Percentiles rank a stretch among this genome's conserved stretches.
These are phyloP conservation scores for Temnothorax ravouxi DNA, from an alignment of 2,888 invertebrate genomes.

Conservation along the genomic window DNA sequence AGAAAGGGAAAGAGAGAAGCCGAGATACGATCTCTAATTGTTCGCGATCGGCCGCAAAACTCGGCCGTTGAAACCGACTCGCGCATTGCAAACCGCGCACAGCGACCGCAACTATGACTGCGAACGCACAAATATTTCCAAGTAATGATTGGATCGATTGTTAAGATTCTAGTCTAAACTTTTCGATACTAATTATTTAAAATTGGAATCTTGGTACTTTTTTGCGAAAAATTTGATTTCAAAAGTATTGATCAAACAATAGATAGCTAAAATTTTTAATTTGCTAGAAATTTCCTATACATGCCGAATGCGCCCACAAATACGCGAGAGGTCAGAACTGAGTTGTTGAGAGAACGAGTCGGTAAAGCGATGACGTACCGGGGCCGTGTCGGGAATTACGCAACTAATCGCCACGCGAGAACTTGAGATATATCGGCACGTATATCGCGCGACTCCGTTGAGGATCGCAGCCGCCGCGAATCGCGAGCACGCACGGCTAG, in stretches of 20 bases:
- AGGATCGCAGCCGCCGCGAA: slow-evolving; percentile 35
- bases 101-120: background rate
- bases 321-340: slow-evolving; percentile 76
- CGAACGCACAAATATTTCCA: slow-evolving; percentile 21
- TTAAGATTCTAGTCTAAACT: background rate
- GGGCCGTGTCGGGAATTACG: slow-evolving; percentile 71
- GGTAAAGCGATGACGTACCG: slow-evolving; percentile 59
- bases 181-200: background rate
- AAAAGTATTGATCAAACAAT: background rate
- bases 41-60: slow-evolving; percentile 73
- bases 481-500: slow-evolving; percentile 62
- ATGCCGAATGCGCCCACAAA: background rate
- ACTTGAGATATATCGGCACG: slow-evolving; percentile 21
- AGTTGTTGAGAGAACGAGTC: slow-evolving; percentile 68
- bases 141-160: background rate
- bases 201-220: background rate
- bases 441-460: slow-evolving; percentile 28
- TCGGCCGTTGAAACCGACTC: slow-evolving; percentile 65
- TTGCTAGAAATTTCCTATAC: background rate
- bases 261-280: background rate
- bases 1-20: slow-evolving; percentile 54
- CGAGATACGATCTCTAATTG: slow-evolving; percentile 81
- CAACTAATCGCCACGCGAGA: slow-evolving; percentile 63
- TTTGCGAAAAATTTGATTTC: background rate
- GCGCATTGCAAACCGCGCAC: slow-evolving; percentile 26